phyloP scores from a whole-genome alignment of 2,797 vertebrate species.

The Selene dorsalis region DNA sequence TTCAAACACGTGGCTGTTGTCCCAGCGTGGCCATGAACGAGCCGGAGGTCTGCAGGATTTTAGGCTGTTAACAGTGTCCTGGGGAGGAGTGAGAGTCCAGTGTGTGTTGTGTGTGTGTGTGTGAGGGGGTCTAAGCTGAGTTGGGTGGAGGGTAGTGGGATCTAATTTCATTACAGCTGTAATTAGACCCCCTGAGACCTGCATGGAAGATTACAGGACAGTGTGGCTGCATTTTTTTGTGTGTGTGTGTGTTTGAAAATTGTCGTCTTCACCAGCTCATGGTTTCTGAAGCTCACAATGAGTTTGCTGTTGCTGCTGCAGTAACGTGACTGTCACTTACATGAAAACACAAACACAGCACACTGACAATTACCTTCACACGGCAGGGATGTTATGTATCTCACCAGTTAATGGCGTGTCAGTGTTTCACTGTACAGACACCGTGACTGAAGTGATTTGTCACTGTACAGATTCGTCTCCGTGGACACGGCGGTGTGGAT shows the following conservation, averaged over 20 bases:
- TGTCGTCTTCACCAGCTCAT: conserved; percentile 7
- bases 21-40: conserved; percentile 28
- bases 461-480: neutral
- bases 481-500: neutral
- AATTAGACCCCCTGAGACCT: conserved; percentile 75
- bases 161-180: conserved; percentile 51
- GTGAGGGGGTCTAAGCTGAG: neutral
- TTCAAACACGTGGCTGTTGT: conserved; percentile 32
- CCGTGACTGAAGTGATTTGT: neutral
- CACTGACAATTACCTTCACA: neutral
- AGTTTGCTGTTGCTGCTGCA: no score
- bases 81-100: conserved; percentile 31
- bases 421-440: neutral
- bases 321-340: neutral
- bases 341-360: neutral
- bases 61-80: conserved; percentile 53
- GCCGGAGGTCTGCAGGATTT: conserved; percentile 61
- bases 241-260: conserved; percentile 32
- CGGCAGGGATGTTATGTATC: neutral
- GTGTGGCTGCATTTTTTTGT: conserved; percentile 11
- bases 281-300: conserved; percentile 3
- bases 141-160: neutral
- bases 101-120: conserved; percentile 32
- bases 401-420: neutral
- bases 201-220: conserved; percentile 46